Conservation (phyloP, 2,797 vertebrate species). For the Pempheris klunzingeri region DNA sequence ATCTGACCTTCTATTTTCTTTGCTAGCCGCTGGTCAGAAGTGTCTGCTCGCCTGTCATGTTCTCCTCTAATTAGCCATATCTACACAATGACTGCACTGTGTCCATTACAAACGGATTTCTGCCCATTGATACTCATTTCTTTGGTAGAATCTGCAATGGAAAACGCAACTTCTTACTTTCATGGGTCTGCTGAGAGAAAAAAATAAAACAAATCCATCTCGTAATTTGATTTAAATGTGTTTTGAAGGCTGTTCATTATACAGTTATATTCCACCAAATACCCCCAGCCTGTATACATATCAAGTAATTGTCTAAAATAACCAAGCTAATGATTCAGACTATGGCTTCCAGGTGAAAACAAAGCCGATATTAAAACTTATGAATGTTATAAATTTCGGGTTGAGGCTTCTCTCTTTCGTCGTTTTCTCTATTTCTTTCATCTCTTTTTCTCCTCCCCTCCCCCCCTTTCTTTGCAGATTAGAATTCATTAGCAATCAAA, state of each 20-base stretch:
- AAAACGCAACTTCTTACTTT: slow-evolving; percentile 31
- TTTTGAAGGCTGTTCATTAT: slow-evolving; percentile 36
- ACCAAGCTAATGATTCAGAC: slow-evolving; percentile 27
- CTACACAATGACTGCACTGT: slow-evolving; percentile 64
- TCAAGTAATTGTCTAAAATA: slow-evolving; percentile 30
- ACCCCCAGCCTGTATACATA: background rate
- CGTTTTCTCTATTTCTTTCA: slow-evolving; percentile 85
- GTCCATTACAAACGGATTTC: slow-evolving; percentile 57
- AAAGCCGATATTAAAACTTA: slow-evolving; percentile 61
- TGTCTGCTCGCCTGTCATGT: slow-evolving; percentile 76
- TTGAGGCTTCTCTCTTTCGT: slow-evolving; percentile 74
- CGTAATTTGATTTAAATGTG: slow-evolving; percentile 21
- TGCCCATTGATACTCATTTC: slow-evolving; percentile 47
- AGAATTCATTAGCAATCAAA: slow-evolving; percentile 93
- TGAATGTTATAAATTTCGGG: slow-evolving; percentile 54
- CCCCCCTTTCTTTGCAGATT: slow-evolving; percentile 90
- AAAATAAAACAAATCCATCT: slow-evolving; percentile 21
- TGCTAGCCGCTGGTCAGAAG: slow-evolving; percentile 72
- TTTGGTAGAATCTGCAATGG: slow-evolving; percentile 26
- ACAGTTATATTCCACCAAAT: slow-evolving; percentile 36
- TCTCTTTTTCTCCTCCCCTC: slow-evolving; percentile 81
- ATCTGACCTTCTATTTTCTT: slow-evolving; percentile 83
- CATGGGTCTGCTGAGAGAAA: slow-evolving; percentile 8
- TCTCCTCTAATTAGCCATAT: slow-evolving; percentile 70
- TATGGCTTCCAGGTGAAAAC: slow-evolving; percentile 43